Evolutionary conservation across 2,888 invertebrate genomes (phyloP), one percentile per base, ranked within the genome.

Genomic region (Euclidia mi): DNA sequence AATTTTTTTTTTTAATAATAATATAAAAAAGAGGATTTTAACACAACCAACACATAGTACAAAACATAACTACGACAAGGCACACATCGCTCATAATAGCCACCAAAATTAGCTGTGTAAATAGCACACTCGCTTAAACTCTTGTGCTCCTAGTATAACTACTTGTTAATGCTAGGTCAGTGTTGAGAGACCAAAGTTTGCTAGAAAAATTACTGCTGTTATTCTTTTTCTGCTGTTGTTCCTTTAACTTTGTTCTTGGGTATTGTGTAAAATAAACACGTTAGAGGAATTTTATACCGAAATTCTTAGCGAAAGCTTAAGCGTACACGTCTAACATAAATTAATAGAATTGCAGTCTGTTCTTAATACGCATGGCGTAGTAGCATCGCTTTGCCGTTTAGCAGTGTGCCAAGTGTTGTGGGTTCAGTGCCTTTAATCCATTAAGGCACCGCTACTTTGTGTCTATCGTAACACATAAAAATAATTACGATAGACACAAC

Each of bases 151-250:
- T 55, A 65, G 76, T 76, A 73, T n/a, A 79, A 75, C 79, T 70
- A 72, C 77, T 75, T 78, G 65, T 65, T 64, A 78, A 73, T 75
- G 73, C 60, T 69, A 55, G 65, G 64, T 71, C 56, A 61, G 61
- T 55, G 66, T 59, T 61, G 64, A 65, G 52, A 65, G 65, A 65
- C 58, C 49, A 65, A 64, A 74, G 67, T 74, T 75, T 58, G 53
- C 49, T 56, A 44, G 56, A 65, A 64, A 69, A 73, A 58, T 63
- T 67, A 72, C 63, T 56, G 56, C 52, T 61, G 58, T 52, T 65
- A 64, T 56, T n/a, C n/a, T n/a, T n/a, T 45, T 60, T 53, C 61
- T 57, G 56, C 46, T 67, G 71, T 65, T 67, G 61, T 67, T 67
- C 72, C 63, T 56, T 20, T 49, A 53, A 53, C 50, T 64, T 58